Evolutionary conservation across 2,888 invertebrate genomes (phyloP), one percentile per base, ranked within the genome.

Genomic region (Zaprionus bogoriensis): DNA sequence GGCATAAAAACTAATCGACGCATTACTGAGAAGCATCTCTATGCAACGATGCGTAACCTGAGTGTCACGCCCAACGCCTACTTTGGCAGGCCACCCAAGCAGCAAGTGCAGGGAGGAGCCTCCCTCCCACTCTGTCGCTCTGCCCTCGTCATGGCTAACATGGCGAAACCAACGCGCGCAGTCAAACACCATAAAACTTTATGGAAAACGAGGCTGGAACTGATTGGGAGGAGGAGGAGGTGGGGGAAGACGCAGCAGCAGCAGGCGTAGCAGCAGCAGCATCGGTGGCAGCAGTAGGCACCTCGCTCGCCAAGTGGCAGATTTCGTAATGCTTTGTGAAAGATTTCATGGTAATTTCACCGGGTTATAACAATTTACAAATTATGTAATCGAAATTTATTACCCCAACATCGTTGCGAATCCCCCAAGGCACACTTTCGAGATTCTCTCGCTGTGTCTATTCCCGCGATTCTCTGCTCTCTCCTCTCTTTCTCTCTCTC

Each of bases 361-460:
- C 75, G 76, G 74, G 80, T 87, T 85, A 79, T 88, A 85, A 89
- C 86, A 87, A 89, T 89, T 87, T 87, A 77, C 75, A 87, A 89
- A 89, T 89, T 89, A 89, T 81, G 79, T 85, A 86, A 89, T 89
- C 88, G 83, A 87, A 87, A 86, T 86, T 87, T 87, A 81, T 83
- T 82, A 74, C 75, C 60, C 22, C 22, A 41, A 57, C 66, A 45
- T 53, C 27, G n/a, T 27, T 27, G 57, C 59, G 62, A 45, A 41
- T 48, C 32, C 36, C 58, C 39, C 44, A 67, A 67, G 59, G 51
- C 69, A 52, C 74, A 48, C 73, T 54, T 54, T 47, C 41, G 53
- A 69, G 58, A 72, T 67, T 55, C 30, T 47, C 12, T 28, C 27
- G 7, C 27, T n/a, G n/a, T n/a, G n/a, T n/a, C n/a, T n/a, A n/a